Evolutionary conservation across 2,888 invertebrate species (phyloP).

Genomic region (Drosophila anceps): DNA sequence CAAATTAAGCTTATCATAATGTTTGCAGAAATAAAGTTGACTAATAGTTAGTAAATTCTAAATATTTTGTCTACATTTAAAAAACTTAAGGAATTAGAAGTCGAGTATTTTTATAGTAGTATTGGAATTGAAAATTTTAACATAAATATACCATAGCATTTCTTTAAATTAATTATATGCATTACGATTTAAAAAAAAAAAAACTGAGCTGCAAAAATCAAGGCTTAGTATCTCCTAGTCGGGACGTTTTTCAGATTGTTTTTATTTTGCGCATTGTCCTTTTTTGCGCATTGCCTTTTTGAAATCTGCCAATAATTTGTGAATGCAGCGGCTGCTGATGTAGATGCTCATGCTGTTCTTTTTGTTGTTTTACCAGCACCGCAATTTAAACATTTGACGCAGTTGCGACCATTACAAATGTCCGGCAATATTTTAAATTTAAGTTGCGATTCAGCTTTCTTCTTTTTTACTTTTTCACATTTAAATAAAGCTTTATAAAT

Average conservation of each 20-base stretch:
- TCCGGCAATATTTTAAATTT: constrained; percentile 77
- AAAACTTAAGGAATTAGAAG: not conserved
- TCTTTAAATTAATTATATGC: too few relatives aligned
- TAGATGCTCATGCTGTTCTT: constrained; percentile 36
- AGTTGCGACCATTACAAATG: constrained; percentile 74
- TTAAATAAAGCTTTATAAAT: not conserved
- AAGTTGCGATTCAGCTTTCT: constrained; percentile 46
- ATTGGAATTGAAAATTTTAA: too few relatives aligned
- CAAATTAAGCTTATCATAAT: too few relatives aligned
- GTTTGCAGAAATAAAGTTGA: not conserved
- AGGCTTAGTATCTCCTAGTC: constrained; percentile 10
- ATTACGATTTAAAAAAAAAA: too few relatives aligned
- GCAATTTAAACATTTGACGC: constrained; percentile 77
- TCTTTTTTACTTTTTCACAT: constrained; percentile 18
- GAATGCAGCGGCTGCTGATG: constrained; percentile 58
- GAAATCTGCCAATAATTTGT: constrained; percentile 72
- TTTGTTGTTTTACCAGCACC: constrained; percentile 51
- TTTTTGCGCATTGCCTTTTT: constrained; percentile 62
- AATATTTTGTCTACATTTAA: not conserved
- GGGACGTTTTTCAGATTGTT: constrained; percentile 1
- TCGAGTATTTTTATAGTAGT: too few relatives aligned
- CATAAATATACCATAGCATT: too few relatives aligned
- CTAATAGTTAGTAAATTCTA: too few relatives aligned
- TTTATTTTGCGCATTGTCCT: constrained; percentile 13
- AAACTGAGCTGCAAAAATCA: not conserved